These are phyloP conservation scores for Heliocidaris tuberculata DNA, from an alignment of 35 echinoderm and acorn worm species.

Conservation along the genomic window DNA sequence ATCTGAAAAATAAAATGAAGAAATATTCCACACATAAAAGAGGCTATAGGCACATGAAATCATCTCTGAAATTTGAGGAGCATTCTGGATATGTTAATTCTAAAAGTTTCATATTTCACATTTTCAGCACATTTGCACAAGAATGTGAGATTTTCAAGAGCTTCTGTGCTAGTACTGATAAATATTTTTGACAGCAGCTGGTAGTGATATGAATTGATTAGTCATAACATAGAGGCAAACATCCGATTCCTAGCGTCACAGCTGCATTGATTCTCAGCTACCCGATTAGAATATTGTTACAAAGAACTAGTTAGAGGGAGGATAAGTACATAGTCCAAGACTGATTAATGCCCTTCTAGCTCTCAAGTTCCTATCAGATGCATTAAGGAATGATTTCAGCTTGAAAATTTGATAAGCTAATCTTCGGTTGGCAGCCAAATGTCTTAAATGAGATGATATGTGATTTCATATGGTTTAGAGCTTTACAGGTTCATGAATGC, in stretches of 20 bases:
- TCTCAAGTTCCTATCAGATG: neutral
- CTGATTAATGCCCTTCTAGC: neutral
- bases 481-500: neutral
- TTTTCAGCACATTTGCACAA: neutral
- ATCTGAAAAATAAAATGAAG: too few relatives aligned
- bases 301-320: too few relatives aligned
- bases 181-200: slow-evolving; percentile 10
- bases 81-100: neutral
- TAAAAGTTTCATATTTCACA: neutral
- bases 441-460: neutral
- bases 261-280: neutral
- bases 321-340: too few relatives aligned
- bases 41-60: neutral
- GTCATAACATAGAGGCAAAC: neutral
- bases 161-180: neutral
- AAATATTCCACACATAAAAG: neutral
- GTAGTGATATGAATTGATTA: neutral
- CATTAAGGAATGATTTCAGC: neutral
- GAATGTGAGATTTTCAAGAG: neutral
- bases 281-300: neutral
- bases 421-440: neutral
- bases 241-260: neutral
- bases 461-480: neutral
- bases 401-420: slow-evolving; percentile 5
- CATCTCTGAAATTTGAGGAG: neutral